Evolutionary conservation across 1,140 invertebrate species (phyloP).

Genomic region (Procambarus clarkii): DNA sequence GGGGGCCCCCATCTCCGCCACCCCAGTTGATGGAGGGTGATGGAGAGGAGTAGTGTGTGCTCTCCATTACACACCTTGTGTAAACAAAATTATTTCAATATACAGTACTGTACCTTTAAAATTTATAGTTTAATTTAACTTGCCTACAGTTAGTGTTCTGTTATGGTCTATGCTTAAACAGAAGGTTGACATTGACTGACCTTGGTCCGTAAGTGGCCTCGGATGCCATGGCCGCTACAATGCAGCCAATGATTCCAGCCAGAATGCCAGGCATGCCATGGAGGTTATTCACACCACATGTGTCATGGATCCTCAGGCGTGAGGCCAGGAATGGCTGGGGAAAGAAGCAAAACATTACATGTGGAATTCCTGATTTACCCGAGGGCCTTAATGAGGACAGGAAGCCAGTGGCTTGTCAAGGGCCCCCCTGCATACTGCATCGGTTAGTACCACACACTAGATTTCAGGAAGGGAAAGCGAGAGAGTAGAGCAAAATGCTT

Average conservation of each 20-base stretch:
- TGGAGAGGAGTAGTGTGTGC: too few relatives aligned
- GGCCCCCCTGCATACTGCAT: too few relatives aligned
- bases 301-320: slow-evolving; percentile 88
- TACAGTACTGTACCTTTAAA: not conserved
- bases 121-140: not conserved
- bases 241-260: slow-evolving; percentile 86
- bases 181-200: slow-evolving; percentile 1
- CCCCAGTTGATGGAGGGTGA: too few relatives aligned
- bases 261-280: slow-evolving; percentile 96
- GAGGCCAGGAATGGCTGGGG: slow-evolving; percentile 84
- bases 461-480: not conserved
- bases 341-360: not conserved
- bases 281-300: slow-evolving; percentile 96
- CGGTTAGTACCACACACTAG: too few relatives aligned
- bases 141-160: not conserved
- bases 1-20: too few relatives aligned
- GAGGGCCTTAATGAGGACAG: too few relatives aligned
- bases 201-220: slow-evolving; percentile 73
- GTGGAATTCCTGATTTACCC: too few relatives aligned
- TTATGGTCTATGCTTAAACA: too few relatives aligned
- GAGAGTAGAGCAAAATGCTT: slow-evolving; percentile 68
- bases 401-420: too few relatives aligned
- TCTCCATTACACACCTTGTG: too few relatives aligned
- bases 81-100: not conserved
- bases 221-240: slow-evolving; percentile 85